A percentile compares a stretch with the other conserved stretches of the same genome.
Evolutionary conservation across 1,140 invertebrate species (phyloP).

Genomic region (Hycleus phaleratus): DNA sequence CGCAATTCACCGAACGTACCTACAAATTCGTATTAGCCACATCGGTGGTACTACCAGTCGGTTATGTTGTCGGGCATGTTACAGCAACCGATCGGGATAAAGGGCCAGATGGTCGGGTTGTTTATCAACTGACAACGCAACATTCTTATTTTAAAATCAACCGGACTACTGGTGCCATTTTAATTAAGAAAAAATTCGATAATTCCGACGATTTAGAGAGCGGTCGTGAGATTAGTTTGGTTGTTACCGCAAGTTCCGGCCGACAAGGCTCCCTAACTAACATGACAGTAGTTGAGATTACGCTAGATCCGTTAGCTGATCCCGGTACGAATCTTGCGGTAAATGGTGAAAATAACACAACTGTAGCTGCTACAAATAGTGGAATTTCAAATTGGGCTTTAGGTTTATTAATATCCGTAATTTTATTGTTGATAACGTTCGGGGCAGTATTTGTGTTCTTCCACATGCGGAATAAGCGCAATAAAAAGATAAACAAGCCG

Average conservation of each 20-base stretch:
- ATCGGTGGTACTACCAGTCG: constrained; percentile 56
- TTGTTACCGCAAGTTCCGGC: constrained; percentile 81
- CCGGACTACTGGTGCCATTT: constrained; percentile 77
- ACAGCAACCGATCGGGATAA: constrained; percentile 84
- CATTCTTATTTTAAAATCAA: constrained; percentile 88
- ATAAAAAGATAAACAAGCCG: constrained; percentile 72
- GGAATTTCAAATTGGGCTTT: constrained; percentile 80
- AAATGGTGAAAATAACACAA: constrained; percentile 36
- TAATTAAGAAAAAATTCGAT: constrained; percentile 71
- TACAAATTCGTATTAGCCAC: constrained; percentile 76
- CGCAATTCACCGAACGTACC: constrained; percentile 78
- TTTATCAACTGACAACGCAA: constrained; percentile 78
- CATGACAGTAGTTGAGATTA: constrained; percentile 78
- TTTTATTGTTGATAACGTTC: constrained; percentile 73
- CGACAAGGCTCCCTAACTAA: constrained; percentile 76
- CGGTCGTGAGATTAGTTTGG: constrained; percentile 65
- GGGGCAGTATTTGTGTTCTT: constrained; percentile 75
- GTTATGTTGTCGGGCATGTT: constrained; percentile 78
- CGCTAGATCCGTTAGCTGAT: constrained; percentile 61
- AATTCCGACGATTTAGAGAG: constrained; percentile 50
- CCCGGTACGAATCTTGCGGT: constrained; percentile 51
- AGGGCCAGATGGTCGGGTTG: constrained; percentile 82
- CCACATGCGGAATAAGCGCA: constrained; percentile 72
- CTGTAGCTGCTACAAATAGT: constrained; percentile 49
- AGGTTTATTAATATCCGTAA: constrained; percentile 72